These are phyloP conservation scores for Rhinolophus ferrumequinum DNA, from an alignment of 2,113 vertebrate genomes.

Conservation along the genomic window DNA sequence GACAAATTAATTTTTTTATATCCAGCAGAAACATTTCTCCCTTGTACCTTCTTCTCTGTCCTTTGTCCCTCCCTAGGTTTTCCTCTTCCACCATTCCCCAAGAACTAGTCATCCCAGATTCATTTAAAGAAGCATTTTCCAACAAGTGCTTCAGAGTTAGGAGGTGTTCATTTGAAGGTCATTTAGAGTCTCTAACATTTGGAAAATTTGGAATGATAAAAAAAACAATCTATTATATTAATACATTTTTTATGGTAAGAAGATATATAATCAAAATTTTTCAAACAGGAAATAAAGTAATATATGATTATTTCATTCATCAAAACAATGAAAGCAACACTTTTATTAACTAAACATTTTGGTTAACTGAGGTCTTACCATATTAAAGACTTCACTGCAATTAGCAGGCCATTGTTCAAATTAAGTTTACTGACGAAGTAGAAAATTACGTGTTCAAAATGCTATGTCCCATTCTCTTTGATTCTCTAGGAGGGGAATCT, in stretches of 20 bases:
- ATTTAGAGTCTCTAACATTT: neutral
- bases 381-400: neutral
- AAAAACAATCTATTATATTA: slow-evolving; percentile 4
- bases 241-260: neutral
- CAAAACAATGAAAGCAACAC: neutral
- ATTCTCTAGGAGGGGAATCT: neutral
- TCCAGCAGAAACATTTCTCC: neutral
- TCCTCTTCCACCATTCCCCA: neutral
- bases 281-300: slow-evolving; percentile 26
- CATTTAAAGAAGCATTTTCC: neutral
- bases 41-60: neutral
- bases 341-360: slow-evolving; percentile 9
- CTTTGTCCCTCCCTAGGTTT: neutral
- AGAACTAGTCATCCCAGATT: neutral
- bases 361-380: neutral
- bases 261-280: neutral
- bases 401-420: neutral
- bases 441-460: neutral
- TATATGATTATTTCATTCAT: slow-evolving; percentile 22
- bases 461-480: neutral
- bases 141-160: neutral
- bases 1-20: neutral
- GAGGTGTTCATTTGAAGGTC: neutral
- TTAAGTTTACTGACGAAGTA: neutral
- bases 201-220: neutral